Base-by-base conservation (phyloP, 2,797 vertebrate species). In the Champsocephalus esox region DNA sequence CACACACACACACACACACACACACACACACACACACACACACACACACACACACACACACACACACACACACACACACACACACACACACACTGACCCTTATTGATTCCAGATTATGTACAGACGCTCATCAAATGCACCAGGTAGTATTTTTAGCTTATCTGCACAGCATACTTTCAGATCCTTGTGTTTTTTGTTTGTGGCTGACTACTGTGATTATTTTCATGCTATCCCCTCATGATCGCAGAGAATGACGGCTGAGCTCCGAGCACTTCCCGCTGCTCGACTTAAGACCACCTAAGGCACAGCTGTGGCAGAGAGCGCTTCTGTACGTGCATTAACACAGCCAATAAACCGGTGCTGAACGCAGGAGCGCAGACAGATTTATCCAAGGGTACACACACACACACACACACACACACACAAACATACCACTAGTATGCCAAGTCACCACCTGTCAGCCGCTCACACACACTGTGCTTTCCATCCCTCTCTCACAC, bases 61-160 rank as follows among this genome's bases (percentile, higher is more conserved):
- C 24, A 28, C 24, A 28, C 24, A 28, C 24, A 28, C 24, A 3
- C 3, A 3, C 24, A 3, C 24, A 28, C 24, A 28, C 24, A 24
- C 24, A 24, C 24, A 28, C 21, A 4, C 24, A 21, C 56, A 67
- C 55, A 61, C 43, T 81, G 85, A 88, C 80, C 87, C 66, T 60
- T 51, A 72, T 82, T 68, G 50, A 62, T 80, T 78, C 69, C 65
- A 51, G 21, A 63, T 64, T 73, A 65, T 44, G 65, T 84, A 88
- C 91, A 87, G 86, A 87, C 84, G 60, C 80, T 78, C 80, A 81
- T 89, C 83, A 91, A 79, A 89, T 83, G 63, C 50, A 81, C 65
- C 49, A 55, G 76, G 57, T 65, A 84, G 72, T 92, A 91, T 93
- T 93, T 92, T 92, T 93, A 90, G 91, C 87, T 67, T 8, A 44